Conservation (phyloP, 2,113 vertebrate genomes). For the Gracilinanus agilis region DNA sequence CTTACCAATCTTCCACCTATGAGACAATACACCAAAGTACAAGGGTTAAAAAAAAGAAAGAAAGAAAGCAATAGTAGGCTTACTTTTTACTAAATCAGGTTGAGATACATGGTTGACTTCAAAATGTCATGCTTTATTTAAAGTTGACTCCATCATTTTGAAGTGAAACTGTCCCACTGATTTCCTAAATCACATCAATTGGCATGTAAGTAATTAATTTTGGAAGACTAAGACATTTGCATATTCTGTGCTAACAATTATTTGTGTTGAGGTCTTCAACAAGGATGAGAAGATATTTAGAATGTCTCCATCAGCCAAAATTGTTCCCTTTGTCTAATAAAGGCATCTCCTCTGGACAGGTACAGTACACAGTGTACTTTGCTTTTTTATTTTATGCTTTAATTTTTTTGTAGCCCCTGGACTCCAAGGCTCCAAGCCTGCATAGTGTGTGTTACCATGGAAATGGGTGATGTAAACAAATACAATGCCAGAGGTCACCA, state of each 20-base stretch:
- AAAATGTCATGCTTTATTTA: background rate
- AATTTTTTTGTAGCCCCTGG: background rate
- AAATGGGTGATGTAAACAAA: background rate
- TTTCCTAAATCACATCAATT: background rate
- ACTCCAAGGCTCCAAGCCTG: no score
- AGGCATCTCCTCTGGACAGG: background rate
- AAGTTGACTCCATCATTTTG: background rate
- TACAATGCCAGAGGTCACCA: background rate
- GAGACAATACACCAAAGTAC: no score
- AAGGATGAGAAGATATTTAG: no score
- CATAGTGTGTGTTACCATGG: background rate
- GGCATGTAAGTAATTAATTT: background rate
- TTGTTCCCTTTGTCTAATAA: no score
- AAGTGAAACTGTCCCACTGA: background rate
- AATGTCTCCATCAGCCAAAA: no score
- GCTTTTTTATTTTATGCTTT: background rate
- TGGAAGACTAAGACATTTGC: no score
- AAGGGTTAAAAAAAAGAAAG: no score
- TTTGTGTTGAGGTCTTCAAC: no score
- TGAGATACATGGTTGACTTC: background rate
- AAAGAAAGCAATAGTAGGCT: no score
- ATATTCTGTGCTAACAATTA: no score
- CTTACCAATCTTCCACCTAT: no score
- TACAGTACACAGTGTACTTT: background rate
- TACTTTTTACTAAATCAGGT: background rate